Evolutionary conservation across 2,888 invertebrate species (phyloP), one percentile per base, ranked within the genome.

Genomic region (Dasysyrphus albostriatus): DNA sequence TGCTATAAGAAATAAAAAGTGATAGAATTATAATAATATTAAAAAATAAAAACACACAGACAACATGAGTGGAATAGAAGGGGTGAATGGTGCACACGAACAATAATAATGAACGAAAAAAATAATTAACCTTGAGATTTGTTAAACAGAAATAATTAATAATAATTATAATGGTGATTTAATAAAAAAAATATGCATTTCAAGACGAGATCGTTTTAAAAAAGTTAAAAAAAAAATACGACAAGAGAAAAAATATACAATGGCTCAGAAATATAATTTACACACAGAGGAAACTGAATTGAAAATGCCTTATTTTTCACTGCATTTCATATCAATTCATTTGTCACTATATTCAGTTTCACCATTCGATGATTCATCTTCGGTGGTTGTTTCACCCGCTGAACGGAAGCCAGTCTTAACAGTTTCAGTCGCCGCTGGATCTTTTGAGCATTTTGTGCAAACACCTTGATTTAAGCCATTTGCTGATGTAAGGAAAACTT

Each of bases 401-500:
- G 91, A 91, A 88, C 89, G 89, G 89, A 91, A 91, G 87, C 89
- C 89, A 89, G 89, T 90, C 88, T 90, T 89, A 76, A 88, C 88
- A n/a, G 78, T 88, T 90, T 88, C 88, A 89, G 83, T 89, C 88
- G 84, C 54, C 39, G 88, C 88, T 69, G 88, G 88, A 69, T 90
- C 89, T 82, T 89, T 90, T 75, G 90, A 90, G 88, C 93, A 93
- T 82, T 91, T 90, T 72, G 89, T 88, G 88, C 93, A 93, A 72
- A 92, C 90, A 88, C 93, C 93, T 84, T 91, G 92, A 58, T 91
- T 90, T 16, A 91, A 88, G 72, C 90, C 90, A 81, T 89, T 91
- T 51, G 90, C 90, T n/a, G 93, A 90, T 42, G 91, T 90, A 47
- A 92, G 89, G 90, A 93, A 94, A 88, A 93, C 93, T 90, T 94